Conservation (phyloP, 1,140 invertebrate genomes). For the Danaus plexippus region DNA sequence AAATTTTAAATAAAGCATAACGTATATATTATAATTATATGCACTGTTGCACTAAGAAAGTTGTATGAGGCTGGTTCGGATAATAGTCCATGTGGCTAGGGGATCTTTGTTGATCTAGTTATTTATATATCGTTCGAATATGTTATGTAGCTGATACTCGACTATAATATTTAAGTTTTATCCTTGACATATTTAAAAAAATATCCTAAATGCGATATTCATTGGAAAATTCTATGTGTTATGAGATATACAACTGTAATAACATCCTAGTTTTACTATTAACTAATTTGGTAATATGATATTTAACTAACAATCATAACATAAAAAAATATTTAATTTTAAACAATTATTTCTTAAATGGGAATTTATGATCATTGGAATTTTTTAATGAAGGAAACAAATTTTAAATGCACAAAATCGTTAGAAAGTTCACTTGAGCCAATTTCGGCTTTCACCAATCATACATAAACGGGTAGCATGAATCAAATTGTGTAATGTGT, state of each 20-base stretch:
- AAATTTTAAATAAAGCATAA: conserved; percentile 69
- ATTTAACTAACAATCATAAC: no score
- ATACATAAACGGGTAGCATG: conserved; percentile 8
- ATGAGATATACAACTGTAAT: no score
- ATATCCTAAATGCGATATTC: no score
- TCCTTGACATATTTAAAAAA: neutral
- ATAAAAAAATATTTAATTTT: no score
- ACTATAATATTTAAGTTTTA: neutral
- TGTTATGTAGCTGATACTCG: neutral
- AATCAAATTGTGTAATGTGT: conserved; percentile 12
- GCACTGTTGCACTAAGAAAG: conserved; percentile 64
- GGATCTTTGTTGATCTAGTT: no score
- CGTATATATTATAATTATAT: conserved; percentile 53
- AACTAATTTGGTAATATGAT: no score
- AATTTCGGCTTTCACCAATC: conserved; percentile 17
- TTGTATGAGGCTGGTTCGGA: conserved; percentile 8
- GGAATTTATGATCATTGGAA: no score
- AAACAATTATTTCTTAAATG: no score
- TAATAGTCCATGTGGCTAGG: neutral
- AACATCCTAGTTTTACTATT: no score
- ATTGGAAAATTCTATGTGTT: no score
- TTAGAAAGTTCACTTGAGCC: neutral
- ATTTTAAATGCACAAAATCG: no score
- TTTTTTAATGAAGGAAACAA: no score
- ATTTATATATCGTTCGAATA: neutral